Evolutionary conservation across 2,888 invertebrate genomes (phyloP).

Genomic region (Ennomos erosarius): DNA sequence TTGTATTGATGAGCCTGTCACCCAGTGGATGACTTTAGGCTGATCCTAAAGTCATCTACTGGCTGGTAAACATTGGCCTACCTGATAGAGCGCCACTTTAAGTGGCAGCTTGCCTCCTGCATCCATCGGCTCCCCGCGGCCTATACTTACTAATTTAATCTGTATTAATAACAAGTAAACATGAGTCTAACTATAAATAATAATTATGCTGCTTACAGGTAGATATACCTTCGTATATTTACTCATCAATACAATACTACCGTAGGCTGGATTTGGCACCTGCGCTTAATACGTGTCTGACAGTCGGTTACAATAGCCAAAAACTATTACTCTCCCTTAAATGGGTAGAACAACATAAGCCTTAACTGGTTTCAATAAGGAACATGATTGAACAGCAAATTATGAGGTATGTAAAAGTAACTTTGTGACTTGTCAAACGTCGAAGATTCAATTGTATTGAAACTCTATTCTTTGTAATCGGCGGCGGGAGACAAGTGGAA

Average conservation of each 20-base stretch:
- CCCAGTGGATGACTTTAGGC: too few species aligned
- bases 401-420: conserved; percentile 6
- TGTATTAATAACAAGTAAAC: too few species aligned
- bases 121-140: too few species aligned
- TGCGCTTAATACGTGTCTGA: conserved; percentile 19
- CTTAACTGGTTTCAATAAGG: conserved; percentile 8
- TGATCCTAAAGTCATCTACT: too few species aligned
- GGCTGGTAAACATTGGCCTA: too few species aligned
- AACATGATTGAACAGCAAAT: conserved; percentile 7
- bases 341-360: neutral
- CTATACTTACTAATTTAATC: too few species aligned
- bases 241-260: conserved; percentile 16
- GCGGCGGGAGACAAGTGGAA: conserved; percentile 47
- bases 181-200: too few species aligned
- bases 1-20: too few species aligned
- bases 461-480: conserved; percentile 51
- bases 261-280: conserved; percentile 29
- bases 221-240: conserved; percentile 5
- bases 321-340: conserved; percentile 3
- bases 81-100: too few species aligned
- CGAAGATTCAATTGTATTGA: conserved; percentile 54
- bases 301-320: conserved; percentile 18
- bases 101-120: too few species aligned
- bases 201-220: too few species aligned
- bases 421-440: conserved; percentile 45